Conservation (phyloP, 2,797 vertebrate species). For the Naso thynnoides region DNA sequence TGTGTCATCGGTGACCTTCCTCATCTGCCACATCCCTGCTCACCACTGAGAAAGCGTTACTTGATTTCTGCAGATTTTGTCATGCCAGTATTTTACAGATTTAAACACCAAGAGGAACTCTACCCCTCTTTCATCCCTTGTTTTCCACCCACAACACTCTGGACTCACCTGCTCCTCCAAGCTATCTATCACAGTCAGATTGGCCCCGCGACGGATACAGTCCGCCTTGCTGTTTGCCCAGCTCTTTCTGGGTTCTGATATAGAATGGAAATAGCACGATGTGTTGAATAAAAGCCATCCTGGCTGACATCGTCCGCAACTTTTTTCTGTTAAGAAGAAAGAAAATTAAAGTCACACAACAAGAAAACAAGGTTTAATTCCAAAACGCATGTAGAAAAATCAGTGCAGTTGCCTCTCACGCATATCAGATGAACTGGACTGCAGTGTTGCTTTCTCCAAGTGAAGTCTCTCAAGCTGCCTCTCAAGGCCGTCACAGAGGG, state of each 20-base stretch:
- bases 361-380: background rate
- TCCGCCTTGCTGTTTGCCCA: slow-evolving; percentile 47
- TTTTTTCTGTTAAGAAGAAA: slow-evolving; percentile 50
- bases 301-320: slow-evolving; percentile 59
- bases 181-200: slow-evolving; percentile 45
- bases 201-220: slow-evolving; percentile 39
- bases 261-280: slow-evolving; percentile 62
- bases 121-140: background rate
- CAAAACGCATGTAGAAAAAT: background rate
- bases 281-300: slow-evolving; percentile 58
- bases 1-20: background rate
- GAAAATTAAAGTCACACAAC: background rate
- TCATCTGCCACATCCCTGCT: background rate
- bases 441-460: slow-evolving; percentile 3
- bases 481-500: slow-evolving; percentile 7
- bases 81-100: background rate
- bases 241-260: slow-evolving; percentile 10
- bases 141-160: background rate
- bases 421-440: background rate
- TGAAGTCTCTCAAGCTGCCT: slow-evolving; percentile 8
- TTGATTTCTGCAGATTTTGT: background rate
- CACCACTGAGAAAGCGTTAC: no score
- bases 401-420: slow-evolving; percentile 1
- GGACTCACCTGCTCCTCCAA: slow-evolving; percentile 47
- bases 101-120: background rate